These are phyloP conservation scores for Ips nitidus DNA, from an alignment of 1,140 invertebrate genomes.

Conservation along the genomic window DNA sequence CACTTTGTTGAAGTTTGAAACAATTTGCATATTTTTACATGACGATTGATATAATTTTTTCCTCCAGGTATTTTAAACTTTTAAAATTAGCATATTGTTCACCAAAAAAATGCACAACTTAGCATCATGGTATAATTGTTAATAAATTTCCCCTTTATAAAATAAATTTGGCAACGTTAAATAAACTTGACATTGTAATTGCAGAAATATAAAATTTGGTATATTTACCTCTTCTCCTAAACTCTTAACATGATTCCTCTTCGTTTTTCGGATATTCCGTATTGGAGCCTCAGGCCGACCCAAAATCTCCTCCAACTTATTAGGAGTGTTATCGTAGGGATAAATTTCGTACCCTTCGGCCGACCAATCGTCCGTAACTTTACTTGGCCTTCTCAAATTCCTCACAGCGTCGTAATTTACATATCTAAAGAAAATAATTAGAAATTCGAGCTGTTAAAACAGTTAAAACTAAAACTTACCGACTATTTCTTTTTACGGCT, in stretches of 20 bases:
- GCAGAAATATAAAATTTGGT: not conserved
- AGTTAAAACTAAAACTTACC: constrained; percentile 23
- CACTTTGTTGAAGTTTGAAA: too few species aligned
- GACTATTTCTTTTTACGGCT: constrained; percentile 23
- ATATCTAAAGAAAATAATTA: constrained; percentile 18
- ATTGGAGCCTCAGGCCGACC: constrained; percentile 48
- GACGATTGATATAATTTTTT: too few species aligned
- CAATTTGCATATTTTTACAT: too few species aligned
- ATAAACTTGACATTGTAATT: too few species aligned
- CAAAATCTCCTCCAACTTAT: constrained; percentile 49
- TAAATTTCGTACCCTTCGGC: constrained; percentile 33
- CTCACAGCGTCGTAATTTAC: constrained; percentile 46
- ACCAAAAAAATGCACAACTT: too few species aligned
- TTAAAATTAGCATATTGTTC: too few species aligned
- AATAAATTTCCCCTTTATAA: too few species aligned
- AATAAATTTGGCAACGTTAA: too few species aligned
- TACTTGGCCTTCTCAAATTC: constrained; percentile 44
- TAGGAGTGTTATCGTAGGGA: constrained; percentile 44
- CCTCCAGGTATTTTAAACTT: too few species aligned
- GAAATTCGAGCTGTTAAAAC: not conserved
- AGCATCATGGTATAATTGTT: too few species aligned
- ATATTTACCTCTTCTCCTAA: constrained; percentile 49
- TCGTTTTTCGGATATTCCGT: constrained; percentile 43
- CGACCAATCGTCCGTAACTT: constrained; percentile 37
- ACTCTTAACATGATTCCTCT: constrained; percentile 49